Conservation (phyloP, 35 echinoderm and acorn worm species). For the Ophiothrix spiculata region DNA sequence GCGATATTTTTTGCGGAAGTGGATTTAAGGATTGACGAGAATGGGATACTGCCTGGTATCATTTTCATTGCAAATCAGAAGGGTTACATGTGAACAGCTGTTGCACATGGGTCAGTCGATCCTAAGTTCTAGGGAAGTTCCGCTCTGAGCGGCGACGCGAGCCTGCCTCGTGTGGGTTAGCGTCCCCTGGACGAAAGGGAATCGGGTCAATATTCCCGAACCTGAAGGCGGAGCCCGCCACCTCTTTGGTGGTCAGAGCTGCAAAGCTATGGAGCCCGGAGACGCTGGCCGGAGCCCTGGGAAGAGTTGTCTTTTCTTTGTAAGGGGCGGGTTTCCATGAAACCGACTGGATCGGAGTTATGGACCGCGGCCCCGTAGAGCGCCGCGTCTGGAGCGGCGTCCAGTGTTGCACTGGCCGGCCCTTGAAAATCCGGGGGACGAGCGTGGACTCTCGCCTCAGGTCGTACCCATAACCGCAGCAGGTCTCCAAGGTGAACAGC, state of each 20-base stretch:
- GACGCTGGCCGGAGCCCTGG: conserved; percentile 83
- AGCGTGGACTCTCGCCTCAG: too few relatives aligned
- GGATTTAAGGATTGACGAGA: too few relatives aligned
- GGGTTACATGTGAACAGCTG: conserved; percentile 63
- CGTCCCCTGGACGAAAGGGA: conserved; percentile 62
- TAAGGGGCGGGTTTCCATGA: conserved; percentile 44
- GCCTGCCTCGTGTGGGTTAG: not conserved
- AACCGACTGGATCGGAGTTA: conserved; percentile 47
- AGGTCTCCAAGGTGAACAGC: conserved; percentile 76
- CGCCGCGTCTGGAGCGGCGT: conserved; percentile 53
- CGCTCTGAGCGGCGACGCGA: conserved; percentile 7
- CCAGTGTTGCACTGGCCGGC: conserved; percentile 39
- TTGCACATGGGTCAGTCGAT: conserved; percentile 77
- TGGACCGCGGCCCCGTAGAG: conserved; percentile 56
- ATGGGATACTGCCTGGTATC: too few relatives aligned
- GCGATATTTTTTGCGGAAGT: too few relatives aligned
- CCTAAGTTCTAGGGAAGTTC: conserved; percentile 66
- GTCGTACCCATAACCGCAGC: too few relatives aligned
- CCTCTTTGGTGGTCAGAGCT: conserved; percentile 30
- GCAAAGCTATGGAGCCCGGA: conserved; percentile 69
- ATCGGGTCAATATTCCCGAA: conserved; percentile 91
- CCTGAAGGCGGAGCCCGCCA: conserved; percentile 54
- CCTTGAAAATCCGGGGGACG: too few relatives aligned
- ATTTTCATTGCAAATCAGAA: too few relatives aligned
- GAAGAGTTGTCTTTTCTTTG: conserved; percentile 76